phyloP scores from a whole-genome alignment of 2,797 vertebrate species.

The Argya squamiceps region DNA sequence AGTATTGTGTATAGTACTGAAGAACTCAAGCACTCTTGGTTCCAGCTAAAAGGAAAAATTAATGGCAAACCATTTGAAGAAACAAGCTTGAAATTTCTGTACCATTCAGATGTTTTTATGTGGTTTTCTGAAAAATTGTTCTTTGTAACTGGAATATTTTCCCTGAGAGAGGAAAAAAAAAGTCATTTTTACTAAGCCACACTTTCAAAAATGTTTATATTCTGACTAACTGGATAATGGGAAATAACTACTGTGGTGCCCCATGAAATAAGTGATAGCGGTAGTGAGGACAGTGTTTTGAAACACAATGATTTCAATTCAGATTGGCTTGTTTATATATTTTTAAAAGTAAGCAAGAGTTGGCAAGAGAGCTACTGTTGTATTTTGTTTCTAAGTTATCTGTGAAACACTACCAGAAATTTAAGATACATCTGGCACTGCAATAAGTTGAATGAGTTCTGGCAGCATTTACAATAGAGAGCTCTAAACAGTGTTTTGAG shows the following conservation, averaged over 20 bases:
- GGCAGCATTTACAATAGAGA: not conserved
- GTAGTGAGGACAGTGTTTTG: not conserved
- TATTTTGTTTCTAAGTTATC: slow-evolving; percentile 14
- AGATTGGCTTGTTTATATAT: not conserved
- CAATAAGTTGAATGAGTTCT: not conserved
- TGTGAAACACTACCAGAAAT: not conserved
- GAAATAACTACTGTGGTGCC: not conserved
- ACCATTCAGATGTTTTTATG: not conserved
- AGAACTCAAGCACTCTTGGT: not conserved
- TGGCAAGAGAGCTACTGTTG: not conserved
- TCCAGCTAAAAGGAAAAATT: not conserved
- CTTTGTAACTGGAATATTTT: not conserved
- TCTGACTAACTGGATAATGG: not conserved
- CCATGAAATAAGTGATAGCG: not conserved
- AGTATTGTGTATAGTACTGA: not conserved
- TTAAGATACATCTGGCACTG: slow-evolving; percentile 6
- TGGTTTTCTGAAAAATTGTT: not conserved
- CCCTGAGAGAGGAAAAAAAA: not conserved
- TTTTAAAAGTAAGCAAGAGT: not conserved
- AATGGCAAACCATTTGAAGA: not conserved
- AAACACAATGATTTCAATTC: not conserved
- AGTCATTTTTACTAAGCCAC: not conserved
- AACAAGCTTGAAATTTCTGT: not conserved
- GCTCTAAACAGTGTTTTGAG: not conserved
- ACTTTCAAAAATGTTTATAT: not conserved